Evolutionary conservation across 2,113 vertebrate genomes (phyloP).

Genomic region (Gallinago undulata): DNA sequence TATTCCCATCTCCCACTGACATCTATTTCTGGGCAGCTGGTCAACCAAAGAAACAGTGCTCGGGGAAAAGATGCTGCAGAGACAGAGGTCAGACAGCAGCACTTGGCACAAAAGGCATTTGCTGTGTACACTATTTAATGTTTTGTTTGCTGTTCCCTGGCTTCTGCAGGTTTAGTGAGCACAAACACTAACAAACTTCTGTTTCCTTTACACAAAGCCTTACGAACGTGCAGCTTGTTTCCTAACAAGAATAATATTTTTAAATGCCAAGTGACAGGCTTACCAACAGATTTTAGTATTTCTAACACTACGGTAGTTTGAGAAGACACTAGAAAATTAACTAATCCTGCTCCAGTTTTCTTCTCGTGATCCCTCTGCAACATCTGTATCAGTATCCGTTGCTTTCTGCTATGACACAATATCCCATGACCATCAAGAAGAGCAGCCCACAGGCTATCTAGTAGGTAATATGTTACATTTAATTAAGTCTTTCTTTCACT

Average conservation of each 20-base stretch:
- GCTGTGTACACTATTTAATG: background rate
- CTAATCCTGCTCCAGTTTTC: background rate
- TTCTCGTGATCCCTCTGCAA: background rate
- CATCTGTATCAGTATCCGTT: background rate
- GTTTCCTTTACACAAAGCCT: background rate
- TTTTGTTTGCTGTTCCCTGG: background rate
- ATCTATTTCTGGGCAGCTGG: background rate
- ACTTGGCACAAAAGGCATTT: background rate
- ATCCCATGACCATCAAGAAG: background rate
- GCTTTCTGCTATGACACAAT: background rate
- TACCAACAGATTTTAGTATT: background rate
- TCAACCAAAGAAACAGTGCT: background rate
- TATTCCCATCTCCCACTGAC: background rate
- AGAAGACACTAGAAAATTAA: background rate
- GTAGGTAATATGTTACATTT: background rate
- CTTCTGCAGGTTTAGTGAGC: background rate
- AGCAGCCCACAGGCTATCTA: background rate
- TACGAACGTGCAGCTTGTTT: background rate
- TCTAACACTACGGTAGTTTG: background rate
- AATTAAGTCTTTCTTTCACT: background rate
- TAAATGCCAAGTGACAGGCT: background rate
- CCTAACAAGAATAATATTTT: background rate
- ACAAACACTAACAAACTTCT: background rate
- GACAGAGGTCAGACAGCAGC: background rate
- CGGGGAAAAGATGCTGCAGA: background rate